A percentile compares a stretch with the other conserved stretches of the same genome.
phyloP scores from a whole-genome alignment of 2,888 invertebrate species.

The Nomada flava region DNA sequence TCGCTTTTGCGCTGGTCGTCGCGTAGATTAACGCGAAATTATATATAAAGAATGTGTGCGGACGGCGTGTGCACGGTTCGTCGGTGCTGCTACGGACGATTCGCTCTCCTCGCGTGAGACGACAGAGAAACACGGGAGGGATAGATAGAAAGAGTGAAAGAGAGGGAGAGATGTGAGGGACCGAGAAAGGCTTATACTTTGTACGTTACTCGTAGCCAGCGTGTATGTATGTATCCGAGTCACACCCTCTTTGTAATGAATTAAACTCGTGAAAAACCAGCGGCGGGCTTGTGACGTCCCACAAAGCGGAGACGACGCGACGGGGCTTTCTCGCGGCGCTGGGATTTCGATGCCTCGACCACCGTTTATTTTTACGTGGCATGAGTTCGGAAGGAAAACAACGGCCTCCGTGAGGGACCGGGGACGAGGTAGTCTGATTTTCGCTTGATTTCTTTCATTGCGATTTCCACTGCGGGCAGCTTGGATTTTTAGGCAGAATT shows the following conservation, averaged over 20 bases:
- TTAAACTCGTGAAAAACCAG: constrained; percentile 65
- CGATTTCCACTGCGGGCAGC: constrained; percentile 1
- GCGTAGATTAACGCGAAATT: constrained; percentile 85
- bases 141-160: neutral
- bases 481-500: neutral
- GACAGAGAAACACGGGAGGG: neutral
- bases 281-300: constrained; percentile 43
- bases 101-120: constrained; percentile 48
- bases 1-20: constrained; percentile 83
- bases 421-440: neutral
- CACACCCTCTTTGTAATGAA: constrained; percentile 69
- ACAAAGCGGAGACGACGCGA: constrained; percentile 46
- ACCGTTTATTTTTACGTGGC: constrained; percentile 35
- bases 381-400: constrained; percentile 17
- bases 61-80: constrained; percentile 73
- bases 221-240: constrained; percentile 47
- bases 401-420: neutral
- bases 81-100: constrained; percentile 70
- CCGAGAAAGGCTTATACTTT: constrained; percentile 47
- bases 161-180: constrained; percentile 15
- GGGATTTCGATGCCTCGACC: constrained; percentile 40
- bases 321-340: constrained; percentile 29
- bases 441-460: constrained; percentile 3
- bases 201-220: constrained; percentile 35
- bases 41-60: constrained; percentile 84